Evolutionary conservation across 2,113 vertebrate species (phyloP), one percentile per base, ranked within the genome.

Genomic region (Microtus pennsylvanicus): DNA sequence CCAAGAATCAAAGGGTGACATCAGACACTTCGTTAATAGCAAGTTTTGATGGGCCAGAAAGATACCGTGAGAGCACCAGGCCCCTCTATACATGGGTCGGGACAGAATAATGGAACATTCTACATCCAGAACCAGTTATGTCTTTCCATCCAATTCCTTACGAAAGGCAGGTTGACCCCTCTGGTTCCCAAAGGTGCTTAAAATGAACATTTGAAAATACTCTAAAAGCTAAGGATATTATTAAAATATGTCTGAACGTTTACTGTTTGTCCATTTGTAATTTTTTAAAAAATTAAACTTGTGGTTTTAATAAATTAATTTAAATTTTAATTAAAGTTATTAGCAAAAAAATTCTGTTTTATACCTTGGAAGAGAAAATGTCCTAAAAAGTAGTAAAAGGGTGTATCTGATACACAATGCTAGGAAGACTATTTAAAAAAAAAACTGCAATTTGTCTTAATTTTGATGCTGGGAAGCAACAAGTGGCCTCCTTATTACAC

Each of bases 341-440:
- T 81, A 58, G 33, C 78, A 58, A n/a, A 81, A 77, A 81, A 81
- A 95, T 89, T 74, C 67, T 94, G 26, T 92, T 90, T 82, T 96
- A 78, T 6, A 92, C 22, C 28, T 87, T 38, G n/a, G 28, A 90
- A 95, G 38, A 86, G 2, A 85, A 77, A 93, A 90, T 38, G 35
- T 87, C 67, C 85, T 83, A 58, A 81, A 93, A 38, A 74, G 50
- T 78, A 77, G n/a, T 70, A 90, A 89, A 89, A 67, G 7, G 2
- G 35, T 81, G 76, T 88, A 63, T 94, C 35, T 65, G 87, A 87
- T 83, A 13, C 2, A 12, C 89, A 95, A 78, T 24, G 3, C 45
- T 52, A 45, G 75, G 67, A 72, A 94, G 45, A 80, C 87, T 69
- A 12, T 55, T 45, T 5, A 45, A 17, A 55, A 88, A 80, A 19